These are phyloP conservation scores for Choristoneura fumiferana DNA, from an alignment of 1,140 invertebrate species.

Conservation along the genomic window DNA sequence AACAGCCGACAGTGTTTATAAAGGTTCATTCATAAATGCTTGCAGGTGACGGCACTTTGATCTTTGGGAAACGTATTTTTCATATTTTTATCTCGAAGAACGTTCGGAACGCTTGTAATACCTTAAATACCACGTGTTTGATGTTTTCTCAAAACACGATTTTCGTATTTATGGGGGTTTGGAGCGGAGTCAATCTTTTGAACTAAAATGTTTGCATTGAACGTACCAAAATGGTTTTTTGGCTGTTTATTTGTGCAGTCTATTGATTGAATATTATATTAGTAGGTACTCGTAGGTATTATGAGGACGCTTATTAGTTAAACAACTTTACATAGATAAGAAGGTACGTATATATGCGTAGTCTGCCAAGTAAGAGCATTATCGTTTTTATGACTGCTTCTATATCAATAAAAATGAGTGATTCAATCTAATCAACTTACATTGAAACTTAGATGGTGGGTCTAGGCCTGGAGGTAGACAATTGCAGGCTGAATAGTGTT, in stretches of 20 bases:
- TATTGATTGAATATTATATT: not conserved
- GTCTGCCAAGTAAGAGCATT: no score
- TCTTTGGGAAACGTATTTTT: slow-evolving; percentile 7
- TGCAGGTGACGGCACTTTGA: slow-evolving; percentile 14
- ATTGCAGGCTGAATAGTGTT: no score
- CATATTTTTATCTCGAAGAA: slow-evolving; percentile 10
- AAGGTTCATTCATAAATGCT: slow-evolving; percentile 17
- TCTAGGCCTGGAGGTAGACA: no score
- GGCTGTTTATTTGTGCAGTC: not conserved
- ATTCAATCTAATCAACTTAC: no score
- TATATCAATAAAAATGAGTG: no score
- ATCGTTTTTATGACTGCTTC: no score
- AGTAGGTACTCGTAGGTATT: no score
- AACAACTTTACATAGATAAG: no score
- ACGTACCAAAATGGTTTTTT: slow-evolving; percentile 2
- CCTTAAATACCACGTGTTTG: slow-evolving; percentile 16
- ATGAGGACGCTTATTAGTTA: no score
- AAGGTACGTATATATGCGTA: no score
- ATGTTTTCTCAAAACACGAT: slow-evolving; percentile 16
- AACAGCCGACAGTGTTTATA: slow-evolving; percentile 9
- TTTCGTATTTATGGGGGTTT: slow-evolving; percentile 16
- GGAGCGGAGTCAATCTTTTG: slow-evolving; percentile 8
- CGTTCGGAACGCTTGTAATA: slow-evolving; percentile 11
- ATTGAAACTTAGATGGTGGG: no score
- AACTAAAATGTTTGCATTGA: slow-evolving; percentile 3